Conservation (phyloP, 2,797 vertebrate genomes). For the Scleropages formosus region DNA sequence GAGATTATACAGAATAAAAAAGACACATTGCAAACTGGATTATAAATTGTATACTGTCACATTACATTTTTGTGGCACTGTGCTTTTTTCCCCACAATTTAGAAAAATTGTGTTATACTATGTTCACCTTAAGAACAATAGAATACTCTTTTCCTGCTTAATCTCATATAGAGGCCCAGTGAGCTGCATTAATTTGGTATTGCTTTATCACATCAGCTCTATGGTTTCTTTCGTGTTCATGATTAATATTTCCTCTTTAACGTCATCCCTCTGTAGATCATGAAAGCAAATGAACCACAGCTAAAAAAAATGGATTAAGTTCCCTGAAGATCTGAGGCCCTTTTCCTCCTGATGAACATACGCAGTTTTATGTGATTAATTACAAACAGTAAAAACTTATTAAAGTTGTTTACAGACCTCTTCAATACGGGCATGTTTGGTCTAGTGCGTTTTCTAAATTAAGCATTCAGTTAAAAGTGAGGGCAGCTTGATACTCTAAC, state of each 20-base stretch:
- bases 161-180: not conserved
- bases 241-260: constrained; percentile 3
- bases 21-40: not conserved
- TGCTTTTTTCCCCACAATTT: not conserved
- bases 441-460: too few species aligned
- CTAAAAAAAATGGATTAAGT: constrained; percentile 11
- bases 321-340: not conserved
- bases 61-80: not conserved
- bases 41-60: constrained; percentile 1
- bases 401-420: constrained; percentile 18
- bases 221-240: constrained; percentile 5
- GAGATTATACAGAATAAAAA: constrained; percentile 1
- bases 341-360: not conserved
- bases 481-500: not conserved
- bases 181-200: not conserved
- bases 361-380: constrained; percentile 12
- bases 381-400: constrained; percentile 20
- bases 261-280: not conserved
- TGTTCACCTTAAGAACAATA: not conserved
- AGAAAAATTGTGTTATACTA: constrained; percentile 2
- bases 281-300: not conserved
- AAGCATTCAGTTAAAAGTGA: constrained; percentile 16
- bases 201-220: not conserved
- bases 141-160: not conserved
- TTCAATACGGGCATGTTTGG: too few species aligned